phyloP scores from a whole-genome alignment of 2,888 invertebrate genomes.

The Zygogramma bicolorata region DNA sequence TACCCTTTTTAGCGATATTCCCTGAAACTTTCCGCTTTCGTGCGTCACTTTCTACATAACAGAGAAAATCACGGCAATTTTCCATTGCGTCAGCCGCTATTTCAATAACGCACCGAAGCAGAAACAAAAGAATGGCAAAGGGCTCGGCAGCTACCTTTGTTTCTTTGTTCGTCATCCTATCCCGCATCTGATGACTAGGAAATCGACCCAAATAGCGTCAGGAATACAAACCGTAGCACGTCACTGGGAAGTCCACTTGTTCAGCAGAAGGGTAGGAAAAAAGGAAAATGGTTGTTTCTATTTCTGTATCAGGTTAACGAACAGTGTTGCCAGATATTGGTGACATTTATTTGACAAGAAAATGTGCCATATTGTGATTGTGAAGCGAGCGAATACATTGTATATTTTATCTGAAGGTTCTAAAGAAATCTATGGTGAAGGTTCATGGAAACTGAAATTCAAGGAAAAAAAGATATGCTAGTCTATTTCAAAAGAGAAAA shows the following conservation, averaged over 20 bases:
- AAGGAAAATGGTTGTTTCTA: neutral
- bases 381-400: too few relatives aligned
- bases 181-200: neutral
- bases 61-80: neutral
- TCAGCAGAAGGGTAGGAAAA: neutral
- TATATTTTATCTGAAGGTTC: too few relatives aligned
- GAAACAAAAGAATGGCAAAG: slow-evolving; percentile 1
- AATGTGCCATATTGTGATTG: too few relatives aligned
- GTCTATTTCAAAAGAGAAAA: too few relatives aligned
- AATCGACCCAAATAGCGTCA: neutral
- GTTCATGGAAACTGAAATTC: too few relatives aligned
- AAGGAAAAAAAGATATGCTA: too few relatives aligned
- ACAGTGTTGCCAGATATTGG: neutral
- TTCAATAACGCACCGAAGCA: neutral
- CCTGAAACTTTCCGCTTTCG: neutral
- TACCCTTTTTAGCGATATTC: neutral
- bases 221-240: neutral
- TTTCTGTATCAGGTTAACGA: neutral
- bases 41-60: neutral
- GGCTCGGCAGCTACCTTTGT: neutral
- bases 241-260: neutral
- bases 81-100: neutral
- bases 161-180: neutral
- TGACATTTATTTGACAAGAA: neutral
- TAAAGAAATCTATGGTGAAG: too few relatives aligned